These are phyloP conservation scores for Micronycteris hirsuta DNA, from an alignment of 2,113 vertebrate genomes.

Conservation along the genomic window DNA sequence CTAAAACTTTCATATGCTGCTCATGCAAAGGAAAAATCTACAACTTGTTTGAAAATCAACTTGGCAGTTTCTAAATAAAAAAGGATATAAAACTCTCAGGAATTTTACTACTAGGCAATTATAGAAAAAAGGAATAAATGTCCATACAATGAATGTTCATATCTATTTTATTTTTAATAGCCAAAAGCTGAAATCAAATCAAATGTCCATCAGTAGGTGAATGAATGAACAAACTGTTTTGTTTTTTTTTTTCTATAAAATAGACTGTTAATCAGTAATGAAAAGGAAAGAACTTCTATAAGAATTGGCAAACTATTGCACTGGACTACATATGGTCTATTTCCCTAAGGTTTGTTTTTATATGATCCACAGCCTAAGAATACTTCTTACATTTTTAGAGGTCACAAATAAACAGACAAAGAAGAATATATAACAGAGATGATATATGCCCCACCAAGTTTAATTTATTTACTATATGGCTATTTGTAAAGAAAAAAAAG, in stretches of 20 bases:
- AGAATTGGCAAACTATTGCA: not conserved
- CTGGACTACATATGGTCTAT: not conserved
- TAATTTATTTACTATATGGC: not conserved
- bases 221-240: not conserved
- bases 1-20: not conserved
- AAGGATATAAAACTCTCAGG: not conserved
- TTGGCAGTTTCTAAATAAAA: not conserved
- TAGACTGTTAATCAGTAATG: not conserved
- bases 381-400: not conserved
- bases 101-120: not conserved
- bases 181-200: too few species aligned
- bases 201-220: not conserved
- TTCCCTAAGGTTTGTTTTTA: not conserved
- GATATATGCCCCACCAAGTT: not conserved
- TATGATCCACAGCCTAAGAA: not conserved
- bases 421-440: not conserved
- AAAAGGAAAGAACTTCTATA: not conserved
- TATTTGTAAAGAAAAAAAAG: not conserved
- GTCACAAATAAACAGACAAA: not conserved
- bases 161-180: not conserved
- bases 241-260: not conserved
- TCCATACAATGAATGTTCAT: not conserved
- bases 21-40: not conserved
- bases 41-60: not conserved
- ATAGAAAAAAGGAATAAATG: not conserved